These are phyloP conservation scores for Bambusicola thoracicus DNA, from an alignment of 2,113 vertebrate species.

Conservation along the genomic window DNA sequence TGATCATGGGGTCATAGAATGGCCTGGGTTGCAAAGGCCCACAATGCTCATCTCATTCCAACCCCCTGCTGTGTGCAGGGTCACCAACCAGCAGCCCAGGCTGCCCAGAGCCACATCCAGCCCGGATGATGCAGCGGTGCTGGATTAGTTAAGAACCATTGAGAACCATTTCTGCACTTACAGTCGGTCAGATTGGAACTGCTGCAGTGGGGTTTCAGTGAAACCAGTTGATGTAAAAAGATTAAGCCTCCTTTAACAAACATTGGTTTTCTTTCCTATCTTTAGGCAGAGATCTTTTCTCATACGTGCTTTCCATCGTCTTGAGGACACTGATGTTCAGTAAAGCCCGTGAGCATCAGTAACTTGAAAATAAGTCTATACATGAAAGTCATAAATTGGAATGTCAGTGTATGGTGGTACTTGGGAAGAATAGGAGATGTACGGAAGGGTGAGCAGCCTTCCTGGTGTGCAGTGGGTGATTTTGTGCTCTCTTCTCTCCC, in stretches of 20 bases:
- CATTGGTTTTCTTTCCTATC: background rate
- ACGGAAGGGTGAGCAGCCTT: accelerated
- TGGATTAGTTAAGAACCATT: background rate
- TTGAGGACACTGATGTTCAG: accelerated
- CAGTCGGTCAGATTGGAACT: background rate
- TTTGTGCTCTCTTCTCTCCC: slow-evolving; percentile 19
- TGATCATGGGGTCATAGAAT: too few species aligned
- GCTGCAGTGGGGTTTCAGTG: accelerated
- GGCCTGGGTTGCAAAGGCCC: too few species aligned
- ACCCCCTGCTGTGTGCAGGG: too few species aligned
- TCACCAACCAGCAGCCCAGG: too few species aligned
- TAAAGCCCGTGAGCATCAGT: background rate
- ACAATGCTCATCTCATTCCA: too few species aligned
- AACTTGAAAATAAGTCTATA: background rate
- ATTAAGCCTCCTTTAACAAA: background rate
- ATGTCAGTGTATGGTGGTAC: accelerated
- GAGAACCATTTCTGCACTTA: background rate
- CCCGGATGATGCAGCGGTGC: background rate
- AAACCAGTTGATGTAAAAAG: background rate
- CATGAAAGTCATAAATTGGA: background rate
- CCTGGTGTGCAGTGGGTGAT: background rate
- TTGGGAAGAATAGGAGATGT: background rate
- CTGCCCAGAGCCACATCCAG: too few species aligned
- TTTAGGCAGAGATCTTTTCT: background rate
- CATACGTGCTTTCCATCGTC: background rate